Evolutionary conservation across 1,140 invertebrate species (phyloP).

Genomic region (Drosophila chauvacae): DNA sequence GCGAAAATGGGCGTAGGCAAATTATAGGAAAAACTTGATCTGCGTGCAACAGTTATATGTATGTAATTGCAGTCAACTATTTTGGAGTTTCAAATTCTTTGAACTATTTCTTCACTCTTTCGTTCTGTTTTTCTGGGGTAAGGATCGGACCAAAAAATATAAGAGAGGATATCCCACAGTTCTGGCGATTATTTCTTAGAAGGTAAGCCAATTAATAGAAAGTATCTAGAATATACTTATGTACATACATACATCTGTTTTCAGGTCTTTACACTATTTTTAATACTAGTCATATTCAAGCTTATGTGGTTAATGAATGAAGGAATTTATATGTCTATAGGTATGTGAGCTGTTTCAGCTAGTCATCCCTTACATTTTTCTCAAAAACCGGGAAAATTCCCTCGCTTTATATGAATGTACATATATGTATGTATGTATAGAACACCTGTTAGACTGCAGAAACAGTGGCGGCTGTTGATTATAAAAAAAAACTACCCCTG

Average conservation of each 20-base stretch:
- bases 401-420: neutral
- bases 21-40: too few relatives aligned
- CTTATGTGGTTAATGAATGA: neutral
- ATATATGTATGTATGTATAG: neutral
- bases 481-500: conserved; percentile 15
- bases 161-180: too few relatives aligned
- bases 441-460: conserved; percentile 17
- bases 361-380: conserved; percentile 5
- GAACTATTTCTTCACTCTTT: too few relatives aligned
- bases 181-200: neutral
- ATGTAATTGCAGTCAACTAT: too few relatives aligned
- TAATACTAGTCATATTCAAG: neutral
- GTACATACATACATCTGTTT: neutral
- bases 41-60: too few relatives aligned
- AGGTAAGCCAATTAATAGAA: neutral
- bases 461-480: conserved; percentile 7
- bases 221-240: neutral
- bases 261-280: neutral
- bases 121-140: too few relatives aligned
- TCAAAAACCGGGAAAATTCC: conserved; percentile 13
- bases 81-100: too few relatives aligned
- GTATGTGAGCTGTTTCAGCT: neutral
- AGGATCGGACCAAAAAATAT: too few relatives aligned
- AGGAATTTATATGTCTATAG: neutral
- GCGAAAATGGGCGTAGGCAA: too few relatives aligned